Evolutionary conservation across 2,113 vertebrate species (phyloP).

Genomic region (Strix aluco): DNA sequence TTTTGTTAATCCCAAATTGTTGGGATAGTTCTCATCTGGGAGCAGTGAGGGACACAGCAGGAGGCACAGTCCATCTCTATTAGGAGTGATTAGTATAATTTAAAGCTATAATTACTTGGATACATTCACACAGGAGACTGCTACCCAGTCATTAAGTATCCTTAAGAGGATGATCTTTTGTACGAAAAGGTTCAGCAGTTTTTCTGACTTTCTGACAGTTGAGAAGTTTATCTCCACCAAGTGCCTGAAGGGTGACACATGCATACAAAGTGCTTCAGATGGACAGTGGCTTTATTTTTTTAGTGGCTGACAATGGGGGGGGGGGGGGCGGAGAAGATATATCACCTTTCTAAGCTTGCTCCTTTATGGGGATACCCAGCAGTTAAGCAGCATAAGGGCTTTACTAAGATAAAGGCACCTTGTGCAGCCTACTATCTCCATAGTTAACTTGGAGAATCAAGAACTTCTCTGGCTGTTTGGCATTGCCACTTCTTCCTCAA

Average conservation of each 20-base stretch:
- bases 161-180: slow-evolving; percentile 63
- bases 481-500: not conserved
- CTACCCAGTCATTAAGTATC: slow-evolving; percentile 43
- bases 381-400: not conserved
- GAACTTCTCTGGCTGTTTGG: not conserved
- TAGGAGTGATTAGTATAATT: slow-evolving; percentile 63
- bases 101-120: slow-evolving; percentile 63
- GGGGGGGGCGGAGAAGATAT: not conserved
- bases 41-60: slow-evolving; percentile 59
- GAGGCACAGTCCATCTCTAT: slow-evolving; percentile 63
- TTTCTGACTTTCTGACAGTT: slow-evolving; percentile 39
- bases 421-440: not conserved
- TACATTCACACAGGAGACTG: slow-evolving; percentile 51
- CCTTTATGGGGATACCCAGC: not conserved
- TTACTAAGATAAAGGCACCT: not conserved
- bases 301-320: not conserved
- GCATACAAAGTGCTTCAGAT: not conserved
- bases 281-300: not conserved
- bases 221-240: slow-evolving; percentile 27
- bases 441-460: not conserved
- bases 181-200: slow-evolving; percentile 48
- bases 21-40: slow-evolving; percentile 61
- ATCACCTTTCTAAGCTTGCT: not conserved
- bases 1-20: slow-evolving; percentile 61
- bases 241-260: not conserved